phyloP scores from a whole-genome alignment of 2,888 invertebrate genomes.

The Oeneis ivallda region DNA sequence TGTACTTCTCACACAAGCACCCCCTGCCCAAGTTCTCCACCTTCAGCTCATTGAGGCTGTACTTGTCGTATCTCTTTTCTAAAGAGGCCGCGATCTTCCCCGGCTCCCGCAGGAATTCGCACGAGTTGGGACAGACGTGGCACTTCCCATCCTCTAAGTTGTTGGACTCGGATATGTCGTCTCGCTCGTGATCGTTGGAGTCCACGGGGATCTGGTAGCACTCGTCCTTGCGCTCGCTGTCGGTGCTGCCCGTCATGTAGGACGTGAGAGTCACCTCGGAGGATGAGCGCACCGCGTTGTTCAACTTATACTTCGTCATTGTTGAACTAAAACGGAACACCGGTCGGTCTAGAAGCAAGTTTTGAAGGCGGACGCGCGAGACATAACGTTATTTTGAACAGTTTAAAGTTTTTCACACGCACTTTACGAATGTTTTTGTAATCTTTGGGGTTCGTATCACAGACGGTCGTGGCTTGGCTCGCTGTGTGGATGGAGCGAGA shows the following conservation, averaged over 20 bases:
- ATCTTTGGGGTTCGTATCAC: slow-evolving; percentile 25
- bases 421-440: slow-evolving; percentile 15
- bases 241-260: slow-evolving; percentile 64
- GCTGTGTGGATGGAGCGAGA: slow-evolving; percentile 31
- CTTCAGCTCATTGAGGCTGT: slow-evolving; percentile 70
- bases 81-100: slow-evolving; percentile 60
- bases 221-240: slow-evolving; percentile 48
- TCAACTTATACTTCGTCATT: slow-evolving; percentile 82
- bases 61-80: slow-evolving; percentile 59
- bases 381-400: slow-evolving; percentile 50
- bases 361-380: slow-evolving; percentile 65
- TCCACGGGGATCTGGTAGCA: slow-evolving; percentile 55
- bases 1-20: slow-evolving; percentile 73
- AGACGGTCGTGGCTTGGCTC: slow-evolving; percentile 21
- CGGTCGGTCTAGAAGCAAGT: slow-evolving; percentile 54
- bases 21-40: slow-evolving; percentile 64
- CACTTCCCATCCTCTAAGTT: slow-evolving; percentile 55
- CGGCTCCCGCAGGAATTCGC: slow-evolving; percentile 58
- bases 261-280: slow-evolving; percentile 74
- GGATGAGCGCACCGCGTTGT: slow-evolving; percentile 65
- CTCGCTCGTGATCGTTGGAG: slow-evolving; percentile 56
- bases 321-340: slow-evolving; percentile 32
- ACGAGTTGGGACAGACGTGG: slow-evolving; percentile 61
- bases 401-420: slow-evolving; percentile 24
- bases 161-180: slow-evolving; percentile 56